Base-by-base conservation (phyloP, 2,888 invertebrate species). In the Melolontha melolontha region DNA sequence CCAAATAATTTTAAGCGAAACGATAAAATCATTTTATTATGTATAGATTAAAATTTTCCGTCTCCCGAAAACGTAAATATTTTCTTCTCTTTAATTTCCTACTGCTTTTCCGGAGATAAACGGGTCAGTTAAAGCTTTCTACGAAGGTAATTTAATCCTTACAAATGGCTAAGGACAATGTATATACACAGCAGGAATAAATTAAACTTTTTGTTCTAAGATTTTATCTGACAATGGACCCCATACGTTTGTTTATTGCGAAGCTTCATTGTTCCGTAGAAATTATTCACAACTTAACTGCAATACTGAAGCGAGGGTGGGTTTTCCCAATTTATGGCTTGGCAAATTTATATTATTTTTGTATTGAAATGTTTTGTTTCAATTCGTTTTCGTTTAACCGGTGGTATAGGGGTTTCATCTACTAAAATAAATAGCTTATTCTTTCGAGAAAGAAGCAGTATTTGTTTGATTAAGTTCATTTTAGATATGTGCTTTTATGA, bases 191-290 rank as follows among this genome's bases (percentile, higher is more conserved):
- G 71, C 74, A 72, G 57, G 76, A 77, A 78, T 78, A 77, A 78
- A 78, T 78, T 77, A 74, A 76, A 76, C 75, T 77, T 78, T 77
- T 77, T 76, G 77, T 75, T 75, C 74, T 67, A 70, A 77, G 78
- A 78, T 78, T 75, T 75, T 77, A 78, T 78, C 77, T 74, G 66
- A 71, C 62, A 29, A 57, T 42, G 55, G 54, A 64, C 42, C 41
- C 17, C 17, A 47, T 17, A 47, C 47, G 17, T 12, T 47, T 47
- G 47, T 17, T 47, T 47, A 47, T 17, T 47, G 47, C 17, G 14
- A 47, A 17, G 14, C 47, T 47, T 14, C 47, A 47, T 47, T 47
- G 47, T 47, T 47, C 47, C 17, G 12, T 14, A 27, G 40, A 55
- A 55, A 55, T 55, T 55, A 55, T 55, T 17, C 17, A 22, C 22